Evolutionary conservation across 1,140 invertebrate genomes (phyloP).

Genomic region (Mesaphorura yosii): DNA sequence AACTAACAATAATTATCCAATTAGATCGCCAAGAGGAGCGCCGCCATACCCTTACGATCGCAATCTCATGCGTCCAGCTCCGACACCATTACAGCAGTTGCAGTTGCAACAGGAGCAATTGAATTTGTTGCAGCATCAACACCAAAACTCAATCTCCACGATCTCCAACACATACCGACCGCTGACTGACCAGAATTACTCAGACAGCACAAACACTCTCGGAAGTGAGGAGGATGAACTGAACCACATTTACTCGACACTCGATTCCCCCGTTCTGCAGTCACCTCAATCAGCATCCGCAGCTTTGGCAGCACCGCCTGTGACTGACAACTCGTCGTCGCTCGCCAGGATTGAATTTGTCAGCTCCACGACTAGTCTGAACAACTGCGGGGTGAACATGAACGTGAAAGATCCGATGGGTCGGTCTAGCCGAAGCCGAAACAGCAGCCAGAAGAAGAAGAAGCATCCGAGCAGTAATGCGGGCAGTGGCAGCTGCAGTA

Average conservation of each 20-base stretch:
- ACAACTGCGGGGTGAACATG: too few relatives aligned
- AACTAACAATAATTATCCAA: too few relatives aligned
- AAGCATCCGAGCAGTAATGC: too few relatives aligned
- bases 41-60: not conserved
- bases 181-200: slow-evolving; percentile 23
- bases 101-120: slow-evolving; percentile 35
- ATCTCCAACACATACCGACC: slow-evolving; percentile 11
- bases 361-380: too few relatives aligned
- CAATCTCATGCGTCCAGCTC: not conserved
- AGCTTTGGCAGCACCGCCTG: slow-evolving; percentile 11
- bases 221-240: slow-evolving; percentile 21
- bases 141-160: slow-evolving; percentile 6
- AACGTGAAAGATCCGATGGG: not conserved
- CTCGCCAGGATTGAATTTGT: too few relatives aligned
- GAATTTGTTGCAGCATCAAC: not conserved
- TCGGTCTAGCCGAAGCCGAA: not conserved
- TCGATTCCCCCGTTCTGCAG: slow-evolving; percentile 25
- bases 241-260: slow-evolving; percentile 29
- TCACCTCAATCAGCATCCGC: not conserved
- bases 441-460: too few relatives aligned
- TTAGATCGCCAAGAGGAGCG: not conserved
- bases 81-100: not conserved
- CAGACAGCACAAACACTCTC: slow-evolving; percentile 14
- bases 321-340: slow-evolving; percentile 17
- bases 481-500: too few relatives aligned